These are phyloP conservation scores for Iguana delicatissima DNA, from an alignment of 2,797 vertebrate species.

Conservation along the genomic window DNA sequence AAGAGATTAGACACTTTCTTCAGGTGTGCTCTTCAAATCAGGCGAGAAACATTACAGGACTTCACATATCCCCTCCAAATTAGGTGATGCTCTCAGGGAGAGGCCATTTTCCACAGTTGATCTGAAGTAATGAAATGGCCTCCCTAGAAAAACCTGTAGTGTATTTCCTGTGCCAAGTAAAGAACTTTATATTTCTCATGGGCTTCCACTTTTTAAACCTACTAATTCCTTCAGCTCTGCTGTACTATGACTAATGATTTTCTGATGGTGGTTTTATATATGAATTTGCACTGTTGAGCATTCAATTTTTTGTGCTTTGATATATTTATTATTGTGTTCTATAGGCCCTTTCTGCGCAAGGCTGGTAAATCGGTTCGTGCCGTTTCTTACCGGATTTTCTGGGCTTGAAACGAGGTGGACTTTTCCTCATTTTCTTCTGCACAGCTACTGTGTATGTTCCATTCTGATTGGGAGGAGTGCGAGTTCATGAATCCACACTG, in stretches of 20 bases:
- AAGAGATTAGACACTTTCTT: background rate
- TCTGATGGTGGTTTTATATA: background rate
- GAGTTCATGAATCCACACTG: too few species aligned
- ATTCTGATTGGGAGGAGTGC: too few species aligned
- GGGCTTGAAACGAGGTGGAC: too few species aligned
- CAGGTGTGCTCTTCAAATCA: background rate
- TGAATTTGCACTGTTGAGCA: background rate
- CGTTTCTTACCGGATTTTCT: too few species aligned
- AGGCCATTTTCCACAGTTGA: background rate
- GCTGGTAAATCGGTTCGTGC: too few species aligned
- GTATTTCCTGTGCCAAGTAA: background rate
- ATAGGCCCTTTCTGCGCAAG: background rate
- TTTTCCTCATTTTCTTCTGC: too few species aligned
- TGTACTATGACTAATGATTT: background rate
- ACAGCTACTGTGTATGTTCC: too few species aligned
- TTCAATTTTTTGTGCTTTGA: background rate
- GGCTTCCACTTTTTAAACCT: background rate
- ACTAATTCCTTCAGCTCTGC: background rate
- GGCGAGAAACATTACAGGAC: too few species aligned
- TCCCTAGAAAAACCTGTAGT: too few species aligned
- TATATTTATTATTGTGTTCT: background rate
- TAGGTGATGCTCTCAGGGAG: background rate
- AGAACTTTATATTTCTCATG: background rate
- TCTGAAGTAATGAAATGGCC: too few species aligned
- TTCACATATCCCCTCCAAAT: background rate